Evolutionary conservation across 2,797 vertebrate genomes (phyloP), one percentile per base, ranked within the genome.

Genomic region (Leptodactylus fallax): DNA sequence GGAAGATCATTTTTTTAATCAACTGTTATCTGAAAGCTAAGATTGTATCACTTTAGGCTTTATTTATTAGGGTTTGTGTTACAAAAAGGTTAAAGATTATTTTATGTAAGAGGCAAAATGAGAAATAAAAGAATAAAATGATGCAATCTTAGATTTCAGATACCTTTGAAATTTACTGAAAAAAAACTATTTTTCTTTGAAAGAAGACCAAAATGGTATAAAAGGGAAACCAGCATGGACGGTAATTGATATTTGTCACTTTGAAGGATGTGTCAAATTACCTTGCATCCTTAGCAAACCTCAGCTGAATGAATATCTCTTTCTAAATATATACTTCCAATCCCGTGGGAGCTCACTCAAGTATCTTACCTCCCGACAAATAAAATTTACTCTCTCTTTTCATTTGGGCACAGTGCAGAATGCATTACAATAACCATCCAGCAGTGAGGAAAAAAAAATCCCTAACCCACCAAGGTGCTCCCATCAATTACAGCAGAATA

Each of bases 211-310:
- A 69, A 69, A 14, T 69, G 25, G 67, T 71, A 27, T 17, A 71
- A 36, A 45, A 9, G 27, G 67, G 27, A 45, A 71, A 17, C 13
- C 67, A 71, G 25, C 13, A 45, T 71, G 36, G 25, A 17, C 7
- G 14, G 17, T 45, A 45, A 72, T 72, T 72, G 69, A 72, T 72
- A 36, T 72, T 72, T 47, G 36, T 16, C 69, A 72, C 16, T 72
- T 72, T 72, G 69, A 72, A 45, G 36, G 16, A 72, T 72, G 36
- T 72, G 69, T 72, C 69, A 72, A 72, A 45, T 72, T 47, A 72
- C 69, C 7, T 72, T 47, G 17, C 16, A 72, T 19, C 69, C 69
- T 72, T 17, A 72, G 69, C 27, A 71, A 71, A 71, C 17, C 47
- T 21, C 17, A 47, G 36, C 16, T 72, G 36, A 72, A 72, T 7